phyloP scores from a whole-genome alignment of 1,140 invertebrate genomes.

The Papilio xuthus region DNA sequence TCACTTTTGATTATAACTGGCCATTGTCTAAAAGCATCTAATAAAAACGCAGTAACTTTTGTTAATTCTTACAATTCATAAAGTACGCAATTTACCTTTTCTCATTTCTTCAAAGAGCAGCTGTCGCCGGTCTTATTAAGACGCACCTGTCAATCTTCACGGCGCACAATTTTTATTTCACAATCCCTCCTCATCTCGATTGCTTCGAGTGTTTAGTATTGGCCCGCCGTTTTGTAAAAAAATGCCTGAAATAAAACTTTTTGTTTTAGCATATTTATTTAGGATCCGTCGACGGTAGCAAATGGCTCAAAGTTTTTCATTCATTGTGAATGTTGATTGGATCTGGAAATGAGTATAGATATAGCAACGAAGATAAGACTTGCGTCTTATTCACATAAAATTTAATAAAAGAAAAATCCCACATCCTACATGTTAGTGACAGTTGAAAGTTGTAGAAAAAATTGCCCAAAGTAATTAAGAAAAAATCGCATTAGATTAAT shows the following conservation, averaged over 20 bases:
- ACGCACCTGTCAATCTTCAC: conserved; percentile 81
- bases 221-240: conserved; percentile 55
- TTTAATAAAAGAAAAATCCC: background rate
- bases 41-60: conserved; percentile 54
- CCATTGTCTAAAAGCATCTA: conserved; percentile 36
- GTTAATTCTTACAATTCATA: conserved; percentile 66
- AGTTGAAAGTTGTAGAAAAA: background rate
- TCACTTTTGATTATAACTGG: background rate
- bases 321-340: conserved; percentile 65
- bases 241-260: conserved; percentile 49
- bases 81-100: conserved; percentile 78
- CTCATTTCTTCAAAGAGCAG: conserved; percentile 70
- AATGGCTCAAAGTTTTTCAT: conserved; percentile 57
- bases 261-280: conserved; percentile 76
- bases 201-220: conserved; percentile 67
- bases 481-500: background rate
- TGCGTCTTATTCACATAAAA: background rate
- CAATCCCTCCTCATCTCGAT: conserved; percentile 67
- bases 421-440: background rate
- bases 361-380: background rate
- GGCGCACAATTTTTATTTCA: conserved; percentile 72
- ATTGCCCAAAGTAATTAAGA: background rate
- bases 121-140: conserved; percentile 78
- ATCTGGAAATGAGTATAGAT: conserved; percentile 36
- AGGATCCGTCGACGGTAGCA: conserved; percentile 61